phyloP scores from a whole-genome alignment of 2,888 invertebrate genomes.

The Drosophila hamatofila region DNA sequence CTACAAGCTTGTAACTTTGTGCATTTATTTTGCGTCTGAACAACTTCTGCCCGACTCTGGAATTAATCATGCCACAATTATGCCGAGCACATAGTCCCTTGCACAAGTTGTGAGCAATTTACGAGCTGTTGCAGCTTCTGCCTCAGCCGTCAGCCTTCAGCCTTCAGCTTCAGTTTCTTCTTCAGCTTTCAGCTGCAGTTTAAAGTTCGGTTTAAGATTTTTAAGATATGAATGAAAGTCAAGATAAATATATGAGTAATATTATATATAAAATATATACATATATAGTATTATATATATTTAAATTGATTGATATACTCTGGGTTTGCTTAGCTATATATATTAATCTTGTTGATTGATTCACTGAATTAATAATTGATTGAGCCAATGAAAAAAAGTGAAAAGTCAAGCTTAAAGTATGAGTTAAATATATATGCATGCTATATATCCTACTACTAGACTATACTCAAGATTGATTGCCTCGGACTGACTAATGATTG shows the following conservation, averaged over 20 bases:
- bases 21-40: constrained; percentile 35
- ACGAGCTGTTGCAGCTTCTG: constrained; percentile 10
- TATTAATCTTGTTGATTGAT: too few species aligned
- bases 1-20: constrained; percentile 33
- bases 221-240: neutral
- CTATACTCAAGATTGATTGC: too few species aligned
- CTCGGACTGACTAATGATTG: too few species aligned
- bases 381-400: too few species aligned
- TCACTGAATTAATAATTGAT: too few species aligned
- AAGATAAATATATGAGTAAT: neutral
- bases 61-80: constrained; percentile 68
- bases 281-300: neutral
- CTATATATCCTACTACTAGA: too few species aligned
- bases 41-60: constrained; percentile 45
- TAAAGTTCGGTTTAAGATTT: neutral
- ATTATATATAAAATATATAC: too few species aligned
- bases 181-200: neutral
- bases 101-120: constrained; percentile 16
- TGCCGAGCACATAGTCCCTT: constrained; percentile 27
- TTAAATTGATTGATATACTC: too few species aligned
- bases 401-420: too few species aligned
- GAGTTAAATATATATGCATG: too few species aligned
- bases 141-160: neutral
- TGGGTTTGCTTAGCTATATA: too few species aligned
- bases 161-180: neutral